Conservation (phyloP, 2,797 vertebrate species). For the Microhierax caerulescens region DNA sequence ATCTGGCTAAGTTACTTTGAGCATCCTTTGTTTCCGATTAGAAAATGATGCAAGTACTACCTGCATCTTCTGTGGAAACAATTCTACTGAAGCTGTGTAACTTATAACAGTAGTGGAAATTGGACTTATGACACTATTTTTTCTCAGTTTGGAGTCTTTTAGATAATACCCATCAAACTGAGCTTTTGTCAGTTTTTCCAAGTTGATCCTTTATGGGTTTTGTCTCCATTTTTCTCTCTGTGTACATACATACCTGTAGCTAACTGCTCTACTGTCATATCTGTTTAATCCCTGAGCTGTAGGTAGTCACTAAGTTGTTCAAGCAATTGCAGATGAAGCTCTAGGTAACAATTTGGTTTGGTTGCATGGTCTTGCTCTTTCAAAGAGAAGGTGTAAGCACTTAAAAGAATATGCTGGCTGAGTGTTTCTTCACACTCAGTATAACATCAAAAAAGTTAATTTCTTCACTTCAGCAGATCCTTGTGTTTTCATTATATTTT, state of each 20-base stretch:
- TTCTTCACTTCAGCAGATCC: neutral
- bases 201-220: neutral
- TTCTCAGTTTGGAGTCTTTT: neutral
- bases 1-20: neutral
- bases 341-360: neutral
- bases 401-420: neutral
- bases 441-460: neutral
- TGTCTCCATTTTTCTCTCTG: neutral
- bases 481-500: neutral
- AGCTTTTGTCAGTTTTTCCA: neutral
- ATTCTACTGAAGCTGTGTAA: neutral
- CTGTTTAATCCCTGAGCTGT: neutral
- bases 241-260: neutral
- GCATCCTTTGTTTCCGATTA: neutral
- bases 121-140: rapidly evolving
- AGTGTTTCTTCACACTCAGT: neutral
- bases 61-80: neutral
- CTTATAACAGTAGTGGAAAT: neutral
- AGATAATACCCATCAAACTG: neutral
- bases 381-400: neutral
- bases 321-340: neutral
- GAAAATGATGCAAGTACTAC: neutral
- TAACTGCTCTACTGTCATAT: neutral
- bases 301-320: neutral
- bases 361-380: neutral